Conservation (phyloP, 2,113 vertebrate species). For the Scolopax mira region DNA sequence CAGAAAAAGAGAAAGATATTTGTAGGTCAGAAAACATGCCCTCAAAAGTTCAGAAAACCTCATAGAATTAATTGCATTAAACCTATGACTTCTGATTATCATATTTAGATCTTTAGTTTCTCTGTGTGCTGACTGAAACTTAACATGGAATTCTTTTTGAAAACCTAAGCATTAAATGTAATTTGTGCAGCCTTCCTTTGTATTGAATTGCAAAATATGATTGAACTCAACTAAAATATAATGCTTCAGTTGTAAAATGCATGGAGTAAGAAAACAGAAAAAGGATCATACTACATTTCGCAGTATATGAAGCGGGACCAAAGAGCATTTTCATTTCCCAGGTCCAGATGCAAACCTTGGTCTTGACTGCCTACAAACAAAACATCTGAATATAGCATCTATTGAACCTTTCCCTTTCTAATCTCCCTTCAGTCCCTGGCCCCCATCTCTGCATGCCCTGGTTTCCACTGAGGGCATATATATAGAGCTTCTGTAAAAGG, state of each 20-base stretch:
- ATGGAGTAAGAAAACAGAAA: background rate
- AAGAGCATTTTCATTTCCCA: background rate
- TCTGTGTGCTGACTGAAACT: background rate
- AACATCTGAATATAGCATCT: background rate
- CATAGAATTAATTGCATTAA: background rate
- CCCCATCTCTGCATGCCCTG: fast-evolving
- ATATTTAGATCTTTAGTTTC: background rate
- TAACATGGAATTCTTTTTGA: background rate
- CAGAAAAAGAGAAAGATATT: background rate
- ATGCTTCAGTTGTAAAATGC: background rate
- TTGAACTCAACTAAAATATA: background rate
- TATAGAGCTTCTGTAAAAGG: fast-evolving
- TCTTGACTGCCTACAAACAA: background rate
- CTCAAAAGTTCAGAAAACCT: background rate
- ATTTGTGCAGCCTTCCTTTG: background rate
- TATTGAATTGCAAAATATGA: background rate
- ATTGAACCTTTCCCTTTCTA: background rate
- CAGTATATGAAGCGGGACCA: fast-evolving
- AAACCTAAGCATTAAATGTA: background rate
- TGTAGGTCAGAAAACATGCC: background rate
- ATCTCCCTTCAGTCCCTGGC: background rate
- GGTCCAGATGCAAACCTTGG: background rate
- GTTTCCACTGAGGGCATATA: background rate
- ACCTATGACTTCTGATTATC: background rate
- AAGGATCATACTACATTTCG: background rate